Evolutionary conservation across 2,888 invertebrate species (phyloP), one percentile per base, ranked within the genome.

Genomic region (Hyalella azteca): DNA sequence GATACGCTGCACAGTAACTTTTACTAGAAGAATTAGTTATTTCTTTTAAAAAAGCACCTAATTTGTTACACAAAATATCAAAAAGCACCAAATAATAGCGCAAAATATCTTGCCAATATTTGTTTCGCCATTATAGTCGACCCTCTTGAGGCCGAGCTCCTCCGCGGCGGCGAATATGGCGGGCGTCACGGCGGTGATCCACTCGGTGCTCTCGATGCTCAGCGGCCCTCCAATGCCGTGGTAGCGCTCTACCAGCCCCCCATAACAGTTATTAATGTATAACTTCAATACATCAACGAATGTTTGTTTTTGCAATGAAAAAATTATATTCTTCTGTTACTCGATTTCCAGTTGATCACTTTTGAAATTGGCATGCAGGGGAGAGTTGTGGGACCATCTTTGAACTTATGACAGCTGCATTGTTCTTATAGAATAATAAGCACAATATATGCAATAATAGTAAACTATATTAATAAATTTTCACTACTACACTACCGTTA

Each of bases 131-230:
- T 54, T 54, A 29, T 54, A 54, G 54, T 54, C 54, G 4, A 54
- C 3, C 54, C 54, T 54, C 41, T 82, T 89, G 85, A 90, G 91
- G 92, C 93, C 94, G 81, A 94, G 87, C 88, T 94, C 94, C 86
- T 92, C 92, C 77, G 93, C 94, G 80, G 91, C 95, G 86, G 94
- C 93, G 0, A 95, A 89, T 29, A 95, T 90, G 26, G 94, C 93
- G 86, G 91, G 91, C 86, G 94, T 93, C 78, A 95, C 88, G 0
- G 95, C 95, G 87, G 95, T 94, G 87, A 95, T 95, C 0, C 94
- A 94, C 87, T 95, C 95, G 87, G 93, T 93, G 0, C 92, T 91
- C 40, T 73, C 75, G 13, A 95, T 93, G 0, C 93, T 93, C 78
- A 95, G 87, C 0, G 93, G 91, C 0, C 95, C 95, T 0, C 95